These are phyloP conservation scores for Genyomyrus donnyi DNA, from an alignment of 2,113 vertebrate species.

Conservation along the genomic window DNA sequence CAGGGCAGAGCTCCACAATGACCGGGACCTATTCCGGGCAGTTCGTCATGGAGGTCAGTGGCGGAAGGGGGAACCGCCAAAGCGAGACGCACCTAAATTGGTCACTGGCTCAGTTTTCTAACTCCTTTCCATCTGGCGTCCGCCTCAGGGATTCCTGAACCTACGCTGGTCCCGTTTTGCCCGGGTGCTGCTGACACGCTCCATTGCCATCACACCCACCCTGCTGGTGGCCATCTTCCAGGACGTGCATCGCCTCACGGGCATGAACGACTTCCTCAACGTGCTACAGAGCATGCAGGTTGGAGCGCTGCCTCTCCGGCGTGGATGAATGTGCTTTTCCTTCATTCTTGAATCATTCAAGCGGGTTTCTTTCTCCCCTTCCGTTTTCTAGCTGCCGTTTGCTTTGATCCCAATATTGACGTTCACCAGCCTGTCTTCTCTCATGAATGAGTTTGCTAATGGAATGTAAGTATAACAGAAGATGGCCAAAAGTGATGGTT, in stretches of 20 bases:
- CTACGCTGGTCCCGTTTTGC: constrained; percentile 87
- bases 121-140: background rate
- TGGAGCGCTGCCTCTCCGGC: background rate
- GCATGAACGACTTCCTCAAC: constrained; percentile 94
- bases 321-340: background rate
- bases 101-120: background rate
- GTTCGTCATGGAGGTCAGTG: constrained; percentile 85
- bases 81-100: background rate
- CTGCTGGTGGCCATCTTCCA: constrained; percentile 86
- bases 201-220: constrained; percentile 81
- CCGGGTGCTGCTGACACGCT: constrained; percentile 80
- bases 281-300: constrained; percentile 94
- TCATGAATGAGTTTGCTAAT: constrained; percentile 82
- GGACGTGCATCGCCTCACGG: constrained; percentile 75
- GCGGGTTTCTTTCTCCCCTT: background rate
- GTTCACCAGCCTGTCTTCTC: constrained; percentile 72
- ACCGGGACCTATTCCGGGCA: constrained; percentile 88
- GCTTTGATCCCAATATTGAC: constrained; percentile 83
- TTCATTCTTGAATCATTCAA: background rate
- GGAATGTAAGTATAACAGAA: constrained; percentile 67
- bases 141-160: constrained; percentile 80
- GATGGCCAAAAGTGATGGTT: background rate
- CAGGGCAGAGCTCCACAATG: constrained; percentile 92
- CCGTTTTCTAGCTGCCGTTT: constrained; percentile 68
- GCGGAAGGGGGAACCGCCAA: too few relatives aligned